phyloP scores from a whole-genome alignment of 2,888 invertebrate genomes.

The Torymus aiolomorphi region DNA sequence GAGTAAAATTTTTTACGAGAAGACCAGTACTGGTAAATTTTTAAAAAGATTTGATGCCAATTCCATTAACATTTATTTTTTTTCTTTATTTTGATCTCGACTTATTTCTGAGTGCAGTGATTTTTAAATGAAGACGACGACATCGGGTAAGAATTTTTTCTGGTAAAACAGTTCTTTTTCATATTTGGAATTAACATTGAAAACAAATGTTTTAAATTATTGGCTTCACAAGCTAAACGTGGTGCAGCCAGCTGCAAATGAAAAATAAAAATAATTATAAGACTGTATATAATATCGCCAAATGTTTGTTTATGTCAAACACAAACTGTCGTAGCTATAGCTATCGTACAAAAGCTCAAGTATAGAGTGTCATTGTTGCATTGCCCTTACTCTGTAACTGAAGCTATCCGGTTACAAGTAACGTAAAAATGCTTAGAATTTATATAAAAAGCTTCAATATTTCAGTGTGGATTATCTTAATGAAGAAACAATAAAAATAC shows the following conservation, averaged over 20 bases:
- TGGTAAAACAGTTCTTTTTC: constrained; percentile 29
- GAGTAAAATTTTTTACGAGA: too few relatives aligned
- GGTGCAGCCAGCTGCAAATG: constrained; percentile 13
- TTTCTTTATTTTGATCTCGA: too few relatives aligned
- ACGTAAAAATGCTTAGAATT: constrained; percentile 18
- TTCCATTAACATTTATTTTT: background rate
- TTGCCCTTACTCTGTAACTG: background rate
- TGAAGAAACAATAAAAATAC: too few relatives aligned
- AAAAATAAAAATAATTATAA: constrained; percentile 39
- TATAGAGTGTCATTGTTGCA: constrained; percentile 18
- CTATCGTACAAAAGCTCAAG: constrained; percentile 47
- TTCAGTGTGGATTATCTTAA: too few relatives aligned
- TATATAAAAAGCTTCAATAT: constrained; percentile 16
- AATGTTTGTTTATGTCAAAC: constrained; percentile 55
- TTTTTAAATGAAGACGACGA: background rate
- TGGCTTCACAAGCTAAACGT: constrained; percentile 11
- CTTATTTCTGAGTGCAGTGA: too few relatives aligned
- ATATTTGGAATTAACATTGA: constrained; percentile 44
- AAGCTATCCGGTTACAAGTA: constrained; percentile 13
- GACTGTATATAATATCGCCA: constrained; percentile 55
- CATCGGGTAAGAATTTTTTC: constrained; percentile 1
- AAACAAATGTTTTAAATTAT: constrained; percentile 43
- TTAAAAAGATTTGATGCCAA: too few relatives aligned
- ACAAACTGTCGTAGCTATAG: constrained; percentile 56
- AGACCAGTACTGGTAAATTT: too few relatives aligned